phyloP scores from a whole-genome alignment of 2,797 vertebrate species.

The Salarias fasciatus region DNA sequence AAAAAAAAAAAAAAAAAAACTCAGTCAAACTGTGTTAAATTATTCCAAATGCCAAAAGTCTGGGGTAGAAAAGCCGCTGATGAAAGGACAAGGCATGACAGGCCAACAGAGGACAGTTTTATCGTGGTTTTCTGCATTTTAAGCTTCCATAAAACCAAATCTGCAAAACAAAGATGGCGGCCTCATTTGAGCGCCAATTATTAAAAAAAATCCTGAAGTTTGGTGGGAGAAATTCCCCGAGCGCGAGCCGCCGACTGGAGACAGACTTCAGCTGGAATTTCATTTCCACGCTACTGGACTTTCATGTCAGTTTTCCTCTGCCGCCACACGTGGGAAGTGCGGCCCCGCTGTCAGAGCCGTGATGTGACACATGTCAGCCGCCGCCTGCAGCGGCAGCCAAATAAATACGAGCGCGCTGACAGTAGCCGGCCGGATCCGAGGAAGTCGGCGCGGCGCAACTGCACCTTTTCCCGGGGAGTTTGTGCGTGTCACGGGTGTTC shows the following conservation, averaged over 20 bases:
- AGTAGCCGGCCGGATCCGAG: background rate
- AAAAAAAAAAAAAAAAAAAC: slow-evolving; percentile 6
- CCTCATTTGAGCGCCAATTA: background rate
- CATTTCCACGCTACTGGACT: background rate
- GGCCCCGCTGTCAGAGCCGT: too few species aligned
- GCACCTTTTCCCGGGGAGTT: background rate
- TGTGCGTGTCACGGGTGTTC: slow-evolving; percentile 7
- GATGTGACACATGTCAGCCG: too few species aligned
- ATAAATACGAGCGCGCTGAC: too few species aligned
- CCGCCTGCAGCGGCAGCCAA: too few species aligned
- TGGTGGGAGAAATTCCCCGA: background rate
- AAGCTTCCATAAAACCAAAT: too few species aligned
- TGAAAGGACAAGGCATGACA: background rate
- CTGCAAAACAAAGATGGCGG: background rate
- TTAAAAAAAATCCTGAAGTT: background rate
- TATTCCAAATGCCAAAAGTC: background rate
- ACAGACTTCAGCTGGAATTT: background rate
- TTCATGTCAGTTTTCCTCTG: background rate
- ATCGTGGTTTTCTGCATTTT: too few species aligned
- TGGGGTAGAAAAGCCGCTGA: background rate
- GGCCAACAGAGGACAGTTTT: slow-evolving; percentile 5
- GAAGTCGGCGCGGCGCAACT: background rate
- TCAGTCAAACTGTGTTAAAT: slow-evolving; percentile 7
- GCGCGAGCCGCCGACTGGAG: background rate
- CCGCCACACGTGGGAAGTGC: too few species aligned